phyloP scores from a whole-genome alignment of 2,797 vertebrate species.

The Anguilla pacifica region DNA sequence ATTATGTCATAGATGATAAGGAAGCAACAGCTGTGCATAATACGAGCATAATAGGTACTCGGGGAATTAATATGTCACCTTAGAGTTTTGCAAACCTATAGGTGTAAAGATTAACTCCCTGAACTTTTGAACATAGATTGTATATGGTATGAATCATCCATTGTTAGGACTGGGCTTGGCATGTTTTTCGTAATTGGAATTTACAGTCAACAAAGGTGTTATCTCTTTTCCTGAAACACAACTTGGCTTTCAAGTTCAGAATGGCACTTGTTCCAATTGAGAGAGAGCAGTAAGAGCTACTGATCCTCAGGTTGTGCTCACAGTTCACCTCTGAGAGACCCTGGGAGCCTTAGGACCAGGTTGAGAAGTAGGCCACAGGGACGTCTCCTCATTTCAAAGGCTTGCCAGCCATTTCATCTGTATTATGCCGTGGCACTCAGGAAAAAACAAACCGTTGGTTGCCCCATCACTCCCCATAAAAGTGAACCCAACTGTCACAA shows the following conservation, averaged over 20 bases:
- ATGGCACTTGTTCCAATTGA: not conserved
- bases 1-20: conserved; percentile 11
- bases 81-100: conserved; percentile 9
- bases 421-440: conserved; percentile 4
- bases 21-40: conserved; percentile 15
- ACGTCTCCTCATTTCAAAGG: conserved; percentile 8
- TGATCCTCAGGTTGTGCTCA: not conserved
- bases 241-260: not conserved
- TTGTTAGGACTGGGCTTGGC: not conserved
- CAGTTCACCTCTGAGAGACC: not conserved
- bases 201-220: not conserved
- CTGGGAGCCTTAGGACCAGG: not conserved
- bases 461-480: not conserved
- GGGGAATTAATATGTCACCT: conserved; percentile 7
- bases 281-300: not conserved
- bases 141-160: not conserved
- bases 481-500: conserved; percentile 14
- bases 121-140: not conserved
- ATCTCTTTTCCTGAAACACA: not conserved
- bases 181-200: not conserved
- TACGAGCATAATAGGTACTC: not conserved
- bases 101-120: not conserved
- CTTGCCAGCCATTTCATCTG: conserved; percentile 12
- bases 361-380: not conserved
- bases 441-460: conserved; percentile 14